phyloP scores from a whole-genome alignment of 2,888 invertebrate genomes.

The Noctua janthina region DNA sequence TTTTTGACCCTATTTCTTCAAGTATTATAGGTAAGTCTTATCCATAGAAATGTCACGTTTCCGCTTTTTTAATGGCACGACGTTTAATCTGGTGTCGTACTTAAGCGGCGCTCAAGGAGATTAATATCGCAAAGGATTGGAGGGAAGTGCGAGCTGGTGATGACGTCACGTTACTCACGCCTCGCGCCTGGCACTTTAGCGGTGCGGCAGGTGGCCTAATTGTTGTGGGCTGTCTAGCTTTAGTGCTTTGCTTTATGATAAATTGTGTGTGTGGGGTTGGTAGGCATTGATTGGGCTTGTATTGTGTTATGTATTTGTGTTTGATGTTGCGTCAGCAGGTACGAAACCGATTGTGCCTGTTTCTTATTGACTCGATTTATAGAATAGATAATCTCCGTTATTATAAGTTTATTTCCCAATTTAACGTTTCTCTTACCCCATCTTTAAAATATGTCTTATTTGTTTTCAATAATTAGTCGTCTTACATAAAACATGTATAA shows the following conservation, averaged over 20 bases:
- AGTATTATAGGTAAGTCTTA: background rate
- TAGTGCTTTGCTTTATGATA: conserved; percentile 9
- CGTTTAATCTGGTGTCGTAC: conserved; percentile 58
- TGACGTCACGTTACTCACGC: conserved; percentile 52
- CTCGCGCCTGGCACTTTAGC: conserved; percentile 34
- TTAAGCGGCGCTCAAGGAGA: conserved; percentile 56
- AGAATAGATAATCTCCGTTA: background rate
- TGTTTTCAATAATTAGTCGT: background rate
- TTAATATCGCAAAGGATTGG: conserved; percentile 58
- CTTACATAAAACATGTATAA: background rate
- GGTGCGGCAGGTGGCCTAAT: conserved; percentile 41
- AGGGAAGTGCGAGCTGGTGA: conserved; percentile 48
- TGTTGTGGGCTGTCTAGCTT: conserved; percentile 14
- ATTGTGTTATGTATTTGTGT: background rate
- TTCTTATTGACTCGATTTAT: background rate
- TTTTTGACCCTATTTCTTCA: background rate
- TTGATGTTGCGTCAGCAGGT: background rate
- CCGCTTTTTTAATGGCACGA: conserved; percentile 42
- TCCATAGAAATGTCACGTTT: background rate
- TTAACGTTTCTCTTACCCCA: background rate
- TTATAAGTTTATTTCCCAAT: background rate
- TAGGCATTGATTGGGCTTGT: background rate
- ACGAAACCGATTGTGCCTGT: background rate
- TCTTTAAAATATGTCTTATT: background rate
- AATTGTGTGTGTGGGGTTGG: background rate